Evolutionary conservation across 2,797 vertebrate genomes (phyloP), one percentile per base, ranked within the genome.

Genomic region (Semaprochilodus insignis): DNA sequence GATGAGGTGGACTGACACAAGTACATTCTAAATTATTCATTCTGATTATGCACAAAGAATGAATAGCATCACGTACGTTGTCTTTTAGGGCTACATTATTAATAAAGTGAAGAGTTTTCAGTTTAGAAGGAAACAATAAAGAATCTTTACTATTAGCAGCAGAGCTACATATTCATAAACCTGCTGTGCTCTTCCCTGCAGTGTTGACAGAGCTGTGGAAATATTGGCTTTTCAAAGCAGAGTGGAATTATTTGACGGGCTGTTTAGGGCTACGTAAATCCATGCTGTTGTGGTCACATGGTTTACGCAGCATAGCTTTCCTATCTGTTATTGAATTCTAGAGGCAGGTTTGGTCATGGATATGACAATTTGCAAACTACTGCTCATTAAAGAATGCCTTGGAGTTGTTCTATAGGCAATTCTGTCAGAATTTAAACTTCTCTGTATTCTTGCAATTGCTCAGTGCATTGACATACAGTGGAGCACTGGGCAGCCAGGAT

Each of bases 21-120:
- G 10, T 40, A 77, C 15, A 66, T 25, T 31, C 70, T 81, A 48
- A 84, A 81, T 81, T 66, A 73, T 73, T 76, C 0, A 76, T 63
- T 27, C 65, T 62, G 11, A 40, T 25, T 8, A 16, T 19, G 4
- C 54, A 57, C 27, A 65, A 65, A 65, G 23, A 31, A 15, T 66
- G 34, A 66, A 36, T 36, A 36, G 15, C 34, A 10, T 21, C 65
- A 36, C 34, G 2, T 19, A 11, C 11, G 2, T 67, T 67, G 31
- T 36, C 8, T 44, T 10, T 48, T 13, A 67, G 19, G 16, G 21
- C 5, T 31, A 25, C 51, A 71, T 48, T 51, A 51, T 48, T 71
- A 14, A 71, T 44, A 17, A 19, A 67, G 19, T n/a, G 40, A 14
- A 13, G 48, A 48, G 67, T 51, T n/a, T 51, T 23, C 67, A 71